These are phyloP conservation scores for Osedax frankpressi DNA, from an alignment of 2,888 invertebrate genomes.

Conservation along the genomic window DNA sequence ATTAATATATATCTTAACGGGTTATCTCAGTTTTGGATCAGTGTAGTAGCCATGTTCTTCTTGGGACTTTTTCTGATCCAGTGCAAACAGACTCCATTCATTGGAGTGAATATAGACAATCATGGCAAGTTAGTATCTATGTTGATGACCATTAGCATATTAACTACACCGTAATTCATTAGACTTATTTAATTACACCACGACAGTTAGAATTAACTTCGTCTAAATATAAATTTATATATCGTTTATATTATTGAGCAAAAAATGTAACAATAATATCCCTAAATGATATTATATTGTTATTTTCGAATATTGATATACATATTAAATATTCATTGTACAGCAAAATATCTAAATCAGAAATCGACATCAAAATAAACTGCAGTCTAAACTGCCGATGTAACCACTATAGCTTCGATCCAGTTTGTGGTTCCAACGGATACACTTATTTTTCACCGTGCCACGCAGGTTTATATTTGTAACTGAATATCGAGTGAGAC, in stretches of 20 bases:
- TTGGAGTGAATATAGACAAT: constrained; percentile 12
- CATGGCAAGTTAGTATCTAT: not conserved
- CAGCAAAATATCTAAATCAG: too few species aligned
- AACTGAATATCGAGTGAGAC: not conserved
- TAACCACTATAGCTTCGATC: not conserved
- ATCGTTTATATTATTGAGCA: too few species aligned
- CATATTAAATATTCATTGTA: too few species aligned
- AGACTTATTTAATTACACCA: too few species aligned
- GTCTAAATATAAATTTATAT: too few species aligned
- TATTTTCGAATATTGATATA: too few species aligned
- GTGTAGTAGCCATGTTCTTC: not conserved
- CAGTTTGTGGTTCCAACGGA: not conserved
- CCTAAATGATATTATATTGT: too few species aligned
- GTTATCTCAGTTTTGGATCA: not conserved
- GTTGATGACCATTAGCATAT: too few species aligned
- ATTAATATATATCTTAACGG: too few species aligned
- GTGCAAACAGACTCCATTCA: constrained; percentile 9
- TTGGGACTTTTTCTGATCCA: not conserved
- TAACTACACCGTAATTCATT: too few species aligned
- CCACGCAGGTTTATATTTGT: not conserved
- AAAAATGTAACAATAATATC: too few species aligned
- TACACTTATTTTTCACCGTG: not conserved
- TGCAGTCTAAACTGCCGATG: not conserved
- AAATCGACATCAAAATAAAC: not conserved
- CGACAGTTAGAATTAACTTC: too few species aligned